Conservation (phyloP, 1,140 invertebrate genomes). For the Drosophila pallidifrons region DNA sequence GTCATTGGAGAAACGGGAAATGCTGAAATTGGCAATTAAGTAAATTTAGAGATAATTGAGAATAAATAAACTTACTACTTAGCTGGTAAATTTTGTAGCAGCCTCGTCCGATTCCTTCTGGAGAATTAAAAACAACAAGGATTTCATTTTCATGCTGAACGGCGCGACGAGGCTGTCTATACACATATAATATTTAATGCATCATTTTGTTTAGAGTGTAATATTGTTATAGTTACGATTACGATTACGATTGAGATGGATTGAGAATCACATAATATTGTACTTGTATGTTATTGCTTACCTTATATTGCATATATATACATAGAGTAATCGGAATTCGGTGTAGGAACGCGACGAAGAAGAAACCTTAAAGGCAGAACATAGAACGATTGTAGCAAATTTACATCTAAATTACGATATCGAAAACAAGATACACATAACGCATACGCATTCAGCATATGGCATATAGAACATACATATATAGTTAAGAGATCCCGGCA, state of each 20-base stretch:
- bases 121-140: no score
- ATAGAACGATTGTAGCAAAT: conserved; percentile 47
- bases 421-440: conserved; percentile 39
- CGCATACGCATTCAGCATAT: conserved; percentile 43
- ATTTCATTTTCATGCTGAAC: no score
- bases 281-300: conserved; percentile 45
- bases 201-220: conserved; percentile 71
- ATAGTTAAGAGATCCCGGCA: conserved; percentile 35
- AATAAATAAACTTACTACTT: conserved; percentile 45
- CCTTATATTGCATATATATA: conserved; percentile 16
- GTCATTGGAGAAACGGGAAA: conserved; percentile 38
- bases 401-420: conserved; percentile 37
- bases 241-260: conserved; percentile 33
- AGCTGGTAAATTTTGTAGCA: conserved; percentile 26
- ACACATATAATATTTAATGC: conserved; percentile 36
- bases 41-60: conserved; percentile 43
- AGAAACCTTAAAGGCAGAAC: conserved; percentile 16
- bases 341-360: conserved; percentile 1
- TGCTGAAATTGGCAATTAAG: conserved; percentile 83
- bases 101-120: not conserved
- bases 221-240: conserved; percentile 67
- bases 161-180: not conserved
- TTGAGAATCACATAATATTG: conserved; percentile 20
- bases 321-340: conserved; percentile 26
- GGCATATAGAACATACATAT: conserved; percentile 41